A percentile compares a stretch with the other conserved stretches of the same genome.
Evolutionary conservation across 1,140 invertebrate species (phyloP).

Genomic region (Cecropterus lyciades): DNA sequence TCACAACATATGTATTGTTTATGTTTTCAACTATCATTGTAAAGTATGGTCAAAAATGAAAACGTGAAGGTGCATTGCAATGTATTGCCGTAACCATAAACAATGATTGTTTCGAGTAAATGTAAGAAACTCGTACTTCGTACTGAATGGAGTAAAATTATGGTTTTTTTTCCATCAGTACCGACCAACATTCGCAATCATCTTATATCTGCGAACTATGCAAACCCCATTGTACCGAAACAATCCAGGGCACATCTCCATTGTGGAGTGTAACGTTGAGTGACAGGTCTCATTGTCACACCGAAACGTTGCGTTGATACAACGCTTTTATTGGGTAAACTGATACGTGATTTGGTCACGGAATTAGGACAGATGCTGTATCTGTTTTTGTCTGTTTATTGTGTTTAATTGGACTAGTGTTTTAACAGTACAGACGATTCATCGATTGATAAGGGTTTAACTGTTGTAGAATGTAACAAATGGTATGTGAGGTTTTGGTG

Average conservation of each 20-base stretch:
- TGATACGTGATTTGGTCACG: constrained; percentile 41
- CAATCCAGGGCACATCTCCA: constrained; percentile 54
- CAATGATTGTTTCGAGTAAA: too few relatives aligned
- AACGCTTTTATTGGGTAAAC: constrained; percentile 42
- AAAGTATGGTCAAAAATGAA: too few relatives aligned
- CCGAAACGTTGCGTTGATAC: constrained; percentile 40
- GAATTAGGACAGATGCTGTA: constrained; percentile 39
- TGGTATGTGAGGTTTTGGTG: too few relatives aligned
- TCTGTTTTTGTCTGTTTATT: constrained; percentile 17
- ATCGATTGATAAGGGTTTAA: too few relatives aligned
- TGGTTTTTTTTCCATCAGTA: constrained; percentile 41
- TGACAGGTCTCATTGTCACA: constrained; percentile 56
- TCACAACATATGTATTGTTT: too few relatives aligned
- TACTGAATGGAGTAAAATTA: too few relatives aligned
- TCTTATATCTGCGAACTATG: constrained; percentile 58
- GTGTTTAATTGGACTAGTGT: constrained; percentile 1
- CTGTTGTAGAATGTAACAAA: too few relatives aligned
- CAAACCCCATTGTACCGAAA: constrained; percentile 54
- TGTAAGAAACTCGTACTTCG: too few relatives aligned
- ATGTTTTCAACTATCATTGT: too few relatives aligned
- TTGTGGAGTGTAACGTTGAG: constrained; percentile 54
- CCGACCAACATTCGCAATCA: constrained; percentile 49
- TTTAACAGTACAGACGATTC: too few relatives aligned
- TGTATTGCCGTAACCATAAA: too few relatives aligned
- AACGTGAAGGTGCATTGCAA: too few relatives aligned